phyloP scores from a whole-genome alignment of 2,888 invertebrate species.

The Sycophila texana region DNA sequence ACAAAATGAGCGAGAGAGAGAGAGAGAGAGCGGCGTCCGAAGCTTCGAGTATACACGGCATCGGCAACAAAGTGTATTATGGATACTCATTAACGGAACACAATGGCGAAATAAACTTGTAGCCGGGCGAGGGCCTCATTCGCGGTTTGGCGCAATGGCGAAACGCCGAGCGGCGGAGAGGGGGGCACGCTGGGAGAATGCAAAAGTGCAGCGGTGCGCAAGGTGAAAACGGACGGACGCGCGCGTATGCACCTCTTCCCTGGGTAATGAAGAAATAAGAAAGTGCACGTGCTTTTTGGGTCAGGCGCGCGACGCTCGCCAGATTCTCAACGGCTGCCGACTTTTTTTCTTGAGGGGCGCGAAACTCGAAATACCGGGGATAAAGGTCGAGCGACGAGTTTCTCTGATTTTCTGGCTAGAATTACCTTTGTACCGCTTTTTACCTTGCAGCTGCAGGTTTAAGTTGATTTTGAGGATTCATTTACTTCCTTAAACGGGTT shows the following conservation, averaged over 20 bases:
- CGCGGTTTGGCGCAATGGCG: slow-evolving; percentile 41
- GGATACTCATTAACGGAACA: slow-evolving; percentile 53
- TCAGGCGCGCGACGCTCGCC: not conserved
- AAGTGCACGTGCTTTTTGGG: slow-evolving; percentile 22
- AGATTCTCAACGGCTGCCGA: not conserved
- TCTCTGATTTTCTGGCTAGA: not conserved
- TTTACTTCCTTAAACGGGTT: too few relatives aligned
- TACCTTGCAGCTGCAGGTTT: too few relatives aligned
- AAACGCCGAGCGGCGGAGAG: slow-evolving; percentile 26
- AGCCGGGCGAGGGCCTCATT: slow-evolving; percentile 6
- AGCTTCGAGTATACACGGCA: not conserved
- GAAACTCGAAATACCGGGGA: not conserved
- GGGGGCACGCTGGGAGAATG: slow-evolving; percentile 13
- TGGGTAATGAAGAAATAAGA: slow-evolving; percentile 49
- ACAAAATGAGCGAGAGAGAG: slow-evolving; percentile 13
- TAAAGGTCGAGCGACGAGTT: too few relatives aligned
- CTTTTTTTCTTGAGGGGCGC: not conserved
- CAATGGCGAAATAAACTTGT: slow-evolving; percentile 56
- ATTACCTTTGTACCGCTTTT: too few relatives aligned
- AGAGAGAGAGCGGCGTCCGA: slow-evolving; percentile 45
- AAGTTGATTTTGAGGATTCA: too few relatives aligned
- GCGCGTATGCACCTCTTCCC: not conserved
- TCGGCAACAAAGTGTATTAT: slow-evolving; percentile 18
- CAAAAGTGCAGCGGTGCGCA: not conserved
- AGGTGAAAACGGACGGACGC: slow-evolving; percentile 47